A percentile compares a stretch with the other conserved stretches of the same genome.
phyloP scores from a whole-genome alignment of 1,140 invertebrate species.

The Tyrophagus putrescentiae region DNA sequence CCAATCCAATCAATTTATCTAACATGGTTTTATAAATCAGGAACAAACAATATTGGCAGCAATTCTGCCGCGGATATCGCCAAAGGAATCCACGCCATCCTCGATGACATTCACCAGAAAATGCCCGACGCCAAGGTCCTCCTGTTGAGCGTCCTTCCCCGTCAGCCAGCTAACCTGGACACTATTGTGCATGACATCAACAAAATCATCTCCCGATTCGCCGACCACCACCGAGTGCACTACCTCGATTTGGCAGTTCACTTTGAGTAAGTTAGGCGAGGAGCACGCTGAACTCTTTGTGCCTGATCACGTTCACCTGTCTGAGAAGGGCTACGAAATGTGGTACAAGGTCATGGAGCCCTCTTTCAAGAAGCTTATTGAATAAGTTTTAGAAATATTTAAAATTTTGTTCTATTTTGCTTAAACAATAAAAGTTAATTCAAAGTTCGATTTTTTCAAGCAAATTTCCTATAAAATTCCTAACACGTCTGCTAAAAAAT shows the following conservation, averaged over 20 bases:
- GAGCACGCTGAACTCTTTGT: neutral
- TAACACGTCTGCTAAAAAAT: neutral
- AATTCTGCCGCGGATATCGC: neutral
- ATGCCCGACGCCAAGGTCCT: constrained; percentile 4
- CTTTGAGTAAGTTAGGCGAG: neutral
- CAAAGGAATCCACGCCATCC: constrained; percentile 4
- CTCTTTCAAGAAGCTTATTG: neutral
- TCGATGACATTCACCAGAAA: neutral
- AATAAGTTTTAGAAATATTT: too few relatives aligned
- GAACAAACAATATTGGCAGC: constrained; percentile 1
- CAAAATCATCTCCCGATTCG: neutral
- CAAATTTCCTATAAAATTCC: too few relatives aligned
- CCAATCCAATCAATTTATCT: neutral
- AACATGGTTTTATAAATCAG: neutral
- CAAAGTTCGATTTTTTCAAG: too few relatives aligned
- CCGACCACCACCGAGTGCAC: neutral
- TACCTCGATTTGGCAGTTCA: neutral
- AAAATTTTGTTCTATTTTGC: too few relatives aligned
- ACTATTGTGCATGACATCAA: neutral
- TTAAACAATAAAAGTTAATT: too few relatives aligned
- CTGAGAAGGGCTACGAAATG: constrained; percentile 1
- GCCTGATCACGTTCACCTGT: constrained; percentile 7
- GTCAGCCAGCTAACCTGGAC: neutral
- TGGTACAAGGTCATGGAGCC: constrained; percentile 15
- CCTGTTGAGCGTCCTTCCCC: constrained; percentile 11